Percentiles rank a stretch among this genome's conserved stretches.
phyloP scores from a whole-genome alignment of 2,888 invertebrate genomes.

The Caradrina kadenii region DNA sequence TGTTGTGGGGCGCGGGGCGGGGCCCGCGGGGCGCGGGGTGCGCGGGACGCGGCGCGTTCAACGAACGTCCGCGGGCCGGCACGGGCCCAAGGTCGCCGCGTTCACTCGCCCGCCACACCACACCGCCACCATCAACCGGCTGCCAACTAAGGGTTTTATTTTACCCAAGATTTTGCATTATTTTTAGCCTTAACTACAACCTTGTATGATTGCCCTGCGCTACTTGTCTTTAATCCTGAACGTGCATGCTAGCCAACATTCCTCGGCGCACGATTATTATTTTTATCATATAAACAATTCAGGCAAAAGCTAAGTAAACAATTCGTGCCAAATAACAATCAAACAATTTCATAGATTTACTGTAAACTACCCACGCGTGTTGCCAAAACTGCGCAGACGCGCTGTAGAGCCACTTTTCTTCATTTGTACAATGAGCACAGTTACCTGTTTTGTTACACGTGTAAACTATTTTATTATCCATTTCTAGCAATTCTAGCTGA shows the following conservation, averaged over 20 bases:
- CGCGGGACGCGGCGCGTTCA: constrained; percentile 81
- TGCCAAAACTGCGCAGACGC: constrained; percentile 42
- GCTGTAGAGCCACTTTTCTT: constrained; percentile 10
- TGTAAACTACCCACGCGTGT: constrained; percentile 32
- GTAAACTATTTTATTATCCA: constrained; percentile 36
- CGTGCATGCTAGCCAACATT: constrained; percentile 52
- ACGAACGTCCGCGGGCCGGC: constrained; percentile 89
- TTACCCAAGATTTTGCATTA: constrained; percentile 68
- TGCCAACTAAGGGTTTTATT: constrained; percentile 68
- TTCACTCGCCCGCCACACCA: constrained; percentile 77
- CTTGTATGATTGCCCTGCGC: constrained; percentile 49
- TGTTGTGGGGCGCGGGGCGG: constrained; percentile 67
- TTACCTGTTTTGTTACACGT: constrained; percentile 30
- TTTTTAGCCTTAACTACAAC: constrained; percentile 57
- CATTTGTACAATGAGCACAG: constrained; percentile 10
- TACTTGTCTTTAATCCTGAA: constrained; percentile 52
- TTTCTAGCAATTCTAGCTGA: constrained; percentile 57
- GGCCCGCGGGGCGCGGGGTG: constrained; percentile 55
- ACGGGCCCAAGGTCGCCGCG: constrained; percentile 88
- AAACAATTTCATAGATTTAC: constrained; percentile 47
- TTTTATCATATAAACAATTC: constrained; percentile 44
- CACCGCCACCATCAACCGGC: constrained; percentile 68
- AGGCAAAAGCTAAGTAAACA: constrained; percentile 40
- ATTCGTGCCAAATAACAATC: constrained; percentile 43
- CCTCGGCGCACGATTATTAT: constrained; percentile 43